Evolutionary conservation across 2,113 vertebrate species (phyloP).

Genomic region (Gymnorhina tibicen): DNA sequence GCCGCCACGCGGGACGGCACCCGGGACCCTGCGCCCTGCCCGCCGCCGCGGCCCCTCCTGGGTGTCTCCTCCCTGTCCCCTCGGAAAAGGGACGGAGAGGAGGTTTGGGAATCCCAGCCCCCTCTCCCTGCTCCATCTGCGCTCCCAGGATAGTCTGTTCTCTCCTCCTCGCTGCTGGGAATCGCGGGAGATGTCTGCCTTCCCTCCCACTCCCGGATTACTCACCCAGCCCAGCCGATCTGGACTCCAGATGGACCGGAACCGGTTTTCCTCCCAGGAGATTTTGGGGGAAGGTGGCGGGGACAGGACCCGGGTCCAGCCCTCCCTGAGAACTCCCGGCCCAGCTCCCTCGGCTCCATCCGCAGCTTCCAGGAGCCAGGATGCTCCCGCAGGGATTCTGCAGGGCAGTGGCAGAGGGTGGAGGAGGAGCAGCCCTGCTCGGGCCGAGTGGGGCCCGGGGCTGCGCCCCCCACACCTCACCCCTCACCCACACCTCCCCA

Average conservation of each 20-base stretch:
- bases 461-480: background rate
- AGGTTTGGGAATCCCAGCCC: background rate
- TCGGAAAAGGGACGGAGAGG: background rate
- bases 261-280: background rate
- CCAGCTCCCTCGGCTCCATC: background rate
- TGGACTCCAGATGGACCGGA: slow-evolving; percentile 56
- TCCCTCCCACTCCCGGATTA: slow-evolving; percentile 48
- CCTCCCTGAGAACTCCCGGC: background rate
- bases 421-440: background rate
- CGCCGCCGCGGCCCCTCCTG: rapidly evolving
- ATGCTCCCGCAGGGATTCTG: background rate
- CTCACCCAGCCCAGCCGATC: slow-evolving; percentile 12
- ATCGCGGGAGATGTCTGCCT: slow-evolving; percentile 40
- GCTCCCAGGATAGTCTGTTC: slow-evolving; percentile 18
- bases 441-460: rapidly evolving
- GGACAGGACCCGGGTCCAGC: background rate
- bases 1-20: rapidly evolving
- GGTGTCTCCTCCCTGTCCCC: background rate
- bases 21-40: rapidly evolving
- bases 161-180: background rate
- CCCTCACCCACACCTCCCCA: background rate
- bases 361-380: background rate
- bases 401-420: background rate
- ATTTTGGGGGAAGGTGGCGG: background rate
- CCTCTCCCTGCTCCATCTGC: background rate